phyloP scores from a whole-genome alignment of 2,113 vertebrate species.

The Phrynosoma platyrhinos region DNA sequence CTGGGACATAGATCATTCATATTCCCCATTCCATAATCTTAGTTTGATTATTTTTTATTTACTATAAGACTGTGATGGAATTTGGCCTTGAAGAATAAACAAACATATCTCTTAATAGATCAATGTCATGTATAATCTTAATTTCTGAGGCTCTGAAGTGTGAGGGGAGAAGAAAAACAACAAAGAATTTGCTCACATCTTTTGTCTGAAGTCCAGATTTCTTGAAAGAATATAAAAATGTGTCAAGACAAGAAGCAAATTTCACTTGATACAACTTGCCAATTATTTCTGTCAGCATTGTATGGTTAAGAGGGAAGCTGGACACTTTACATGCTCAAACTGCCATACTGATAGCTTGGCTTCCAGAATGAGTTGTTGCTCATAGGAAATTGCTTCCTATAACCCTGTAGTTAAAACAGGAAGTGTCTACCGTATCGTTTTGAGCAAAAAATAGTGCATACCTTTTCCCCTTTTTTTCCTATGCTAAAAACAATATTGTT shows the following conservation, averaged over 20 bases:
- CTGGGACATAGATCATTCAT: not conserved
- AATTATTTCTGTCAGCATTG: not conserved
- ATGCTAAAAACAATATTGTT: not conserved
- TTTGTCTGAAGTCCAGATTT: not conserved
- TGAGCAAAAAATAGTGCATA: not conserved
- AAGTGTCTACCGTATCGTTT: not conserved
- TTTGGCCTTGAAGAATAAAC: not conserved
- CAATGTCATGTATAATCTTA: not conserved
- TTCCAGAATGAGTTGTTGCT: not conserved
- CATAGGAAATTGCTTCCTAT: not conserved
- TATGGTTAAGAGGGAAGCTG: not conserved
- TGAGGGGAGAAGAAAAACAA: not conserved
- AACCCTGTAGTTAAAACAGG: not conserved
- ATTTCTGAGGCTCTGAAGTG: not conserved
- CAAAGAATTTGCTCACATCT: not conserved
- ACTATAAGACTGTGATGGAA: not conserved
- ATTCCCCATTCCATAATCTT: not conserved
- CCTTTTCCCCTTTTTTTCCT: not conserved
- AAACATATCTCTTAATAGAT: not conserved
- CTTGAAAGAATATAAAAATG: not conserved
- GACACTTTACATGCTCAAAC: not conserved
- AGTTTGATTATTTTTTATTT: not conserved
- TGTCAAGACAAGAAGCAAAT: not conserved
- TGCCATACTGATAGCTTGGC: no score
- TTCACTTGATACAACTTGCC: not conserved